Evolutionary conservation across 2,888 invertebrate genomes (phyloP), one percentile per base, ranked within the genome.

Genomic region (Hydrotaea cyrtoneurina): DNA sequence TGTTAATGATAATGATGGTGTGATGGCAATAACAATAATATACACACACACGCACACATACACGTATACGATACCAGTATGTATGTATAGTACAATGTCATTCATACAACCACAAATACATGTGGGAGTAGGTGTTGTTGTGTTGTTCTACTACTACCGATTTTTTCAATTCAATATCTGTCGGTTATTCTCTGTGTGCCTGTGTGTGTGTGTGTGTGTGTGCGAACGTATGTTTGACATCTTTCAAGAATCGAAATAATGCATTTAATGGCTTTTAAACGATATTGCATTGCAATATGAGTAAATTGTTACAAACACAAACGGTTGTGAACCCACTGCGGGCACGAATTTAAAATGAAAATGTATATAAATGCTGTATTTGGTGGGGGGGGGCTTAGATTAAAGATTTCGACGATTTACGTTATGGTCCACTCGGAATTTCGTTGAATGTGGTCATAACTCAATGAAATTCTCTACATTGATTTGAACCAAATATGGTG

Each of bases 201-300:
- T 59, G 1, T 59, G 23, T 26, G 15, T 55, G 0, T 64, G 36
- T 17, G 36, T 64, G 36, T 62, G 13, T 15, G 31, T 43, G 15
- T 53, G 36, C 7, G 53, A 26, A 15, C n/a, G 21, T 66, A 17
- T 36, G 39, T 81, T 79, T 85, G 78, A 73, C 66, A 85, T 81
- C 76, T 77, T 85, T 76, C 66, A 76, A 81, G 73, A 72, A 81
- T 81, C 76, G 26, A 55, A 84, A 84, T 84, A 83, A 84, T 81
- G 78, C 76, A 81, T 76, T 81, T 84, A 81, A 85, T 85, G 81
- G 84, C 81, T 85, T 79, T 85, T 85, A 85, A 85, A 81, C 73
- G 84, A 85, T 73, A 79, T 77, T 76, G 66, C 66, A 85, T 81
- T 76, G 73, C 73, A 73, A 73, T 57, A 73, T 46, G 21, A 69